phyloP scores from a whole-genome alignment of 2,797 vertebrate genomes.

The Helostoma temminkii region DNA sequence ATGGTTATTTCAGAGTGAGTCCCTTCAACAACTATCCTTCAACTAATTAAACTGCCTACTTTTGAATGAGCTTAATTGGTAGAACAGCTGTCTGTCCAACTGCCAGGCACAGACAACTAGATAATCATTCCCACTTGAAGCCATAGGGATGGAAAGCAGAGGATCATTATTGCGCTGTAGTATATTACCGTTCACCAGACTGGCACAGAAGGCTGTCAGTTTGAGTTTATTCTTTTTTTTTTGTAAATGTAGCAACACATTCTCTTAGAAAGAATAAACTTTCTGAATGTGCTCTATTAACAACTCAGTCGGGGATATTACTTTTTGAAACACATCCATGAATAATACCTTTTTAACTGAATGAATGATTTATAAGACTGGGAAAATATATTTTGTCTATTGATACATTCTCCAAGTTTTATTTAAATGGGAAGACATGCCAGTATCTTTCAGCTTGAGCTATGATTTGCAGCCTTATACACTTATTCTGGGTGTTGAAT shows the following conservation, averaged over 20 bases:
- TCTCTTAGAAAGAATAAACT: conserved; percentile 24
- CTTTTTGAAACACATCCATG: conserved; percentile 3
- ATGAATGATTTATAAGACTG: conserved; percentile 1
- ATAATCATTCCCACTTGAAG: conserved; percentile 67
- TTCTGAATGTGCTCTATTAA: conserved; percentile 39
- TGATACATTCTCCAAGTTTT: not conserved
- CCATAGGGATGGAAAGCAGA: conserved; percentile 61
- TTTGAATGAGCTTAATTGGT: conserved; percentile 64
- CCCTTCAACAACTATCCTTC: conserved; percentile 57
- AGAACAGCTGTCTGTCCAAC: conserved; percentile 70
- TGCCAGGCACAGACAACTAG: conserved; percentile 55
- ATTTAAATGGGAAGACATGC: not conserved
- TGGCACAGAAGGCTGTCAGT: conserved; percentile 23
- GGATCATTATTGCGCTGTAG: conserved; percentile 57
- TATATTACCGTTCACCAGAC: conserved; percentile 24
- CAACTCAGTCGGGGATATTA: not conserved
- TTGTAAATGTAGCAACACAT: conserved; percentile 4
- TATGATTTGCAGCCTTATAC: not conserved
- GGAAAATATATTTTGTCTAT: not conserved
- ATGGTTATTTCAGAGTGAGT: conserved; percentile 40
- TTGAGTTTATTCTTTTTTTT: not conserved
- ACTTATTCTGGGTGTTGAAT: not conserved
- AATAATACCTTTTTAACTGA: not conserved
- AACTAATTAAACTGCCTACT: conserved; percentile 64
- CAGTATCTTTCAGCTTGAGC: not conserved